A percentile compares a stretch with the other conserved stretches of the same genome.
These are phyloP conservation scores for Bubo bubo DNA, from an alignment of 2,113 vertebrate genomes.

Conservation along the genomic window DNA sequence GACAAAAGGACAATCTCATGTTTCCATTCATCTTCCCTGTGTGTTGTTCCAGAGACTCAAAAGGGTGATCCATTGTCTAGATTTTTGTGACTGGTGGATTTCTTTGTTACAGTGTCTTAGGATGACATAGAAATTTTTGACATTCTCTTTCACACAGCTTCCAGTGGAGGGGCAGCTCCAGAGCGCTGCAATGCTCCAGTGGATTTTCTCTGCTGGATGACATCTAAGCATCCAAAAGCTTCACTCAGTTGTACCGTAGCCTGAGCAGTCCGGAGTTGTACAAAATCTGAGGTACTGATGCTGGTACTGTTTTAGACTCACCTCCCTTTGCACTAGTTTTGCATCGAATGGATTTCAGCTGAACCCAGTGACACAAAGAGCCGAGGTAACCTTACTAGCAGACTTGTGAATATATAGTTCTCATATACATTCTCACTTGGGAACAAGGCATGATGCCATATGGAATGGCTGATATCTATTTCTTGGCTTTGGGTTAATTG, in stretches of 20 bases:
- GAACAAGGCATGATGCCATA: not conserved
- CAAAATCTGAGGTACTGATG: not conserved
- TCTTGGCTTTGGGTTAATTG: not conserved
- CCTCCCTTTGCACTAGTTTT: not conserved
- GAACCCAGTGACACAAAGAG: not conserved
- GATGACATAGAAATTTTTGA: not conserved
- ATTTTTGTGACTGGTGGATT: not conserved
- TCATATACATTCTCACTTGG: not conserved
- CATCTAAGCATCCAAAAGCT: not conserved
- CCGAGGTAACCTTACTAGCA: not conserved
- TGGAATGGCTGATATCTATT: not conserved
- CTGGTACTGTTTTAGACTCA: not conserved
- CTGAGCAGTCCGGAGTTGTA: not conserved
- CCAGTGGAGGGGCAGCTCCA: not conserved
- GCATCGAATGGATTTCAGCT: not conserved
- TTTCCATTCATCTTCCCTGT: not conserved
- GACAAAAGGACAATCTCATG: conserved; percentile 2
- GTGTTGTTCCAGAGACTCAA: not conserved
- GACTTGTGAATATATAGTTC: not conserved
- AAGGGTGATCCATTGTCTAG: not conserved
- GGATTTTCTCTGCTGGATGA: not conserved
- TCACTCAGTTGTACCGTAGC: not conserved
- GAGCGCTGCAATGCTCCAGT: not conserved
- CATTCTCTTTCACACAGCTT: not conserved
- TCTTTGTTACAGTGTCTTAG: not conserved